These are phyloP conservation scores for Brachyistius frenatus DNA, from an alignment of 2,113 vertebrate genomes.

Conservation along the genomic window DNA sequence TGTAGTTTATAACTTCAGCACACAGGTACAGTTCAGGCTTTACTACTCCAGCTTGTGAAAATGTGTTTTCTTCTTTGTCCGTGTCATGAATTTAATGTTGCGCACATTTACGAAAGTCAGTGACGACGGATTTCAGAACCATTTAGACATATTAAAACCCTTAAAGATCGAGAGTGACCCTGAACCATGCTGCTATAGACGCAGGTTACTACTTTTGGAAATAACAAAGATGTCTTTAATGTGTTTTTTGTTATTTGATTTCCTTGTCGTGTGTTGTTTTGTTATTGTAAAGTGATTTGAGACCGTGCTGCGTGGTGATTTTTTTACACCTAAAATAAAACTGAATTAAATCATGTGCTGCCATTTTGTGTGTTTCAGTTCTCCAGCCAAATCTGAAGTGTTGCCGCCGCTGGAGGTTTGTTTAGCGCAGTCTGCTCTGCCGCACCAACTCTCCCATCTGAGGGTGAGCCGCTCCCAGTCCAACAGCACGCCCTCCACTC, in stretches of 20 bases:
- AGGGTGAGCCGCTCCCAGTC: slow-evolving; percentile 78
- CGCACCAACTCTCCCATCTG: slow-evolving; percentile 69
- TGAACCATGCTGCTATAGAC: no score
- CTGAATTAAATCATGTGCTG: neutral
- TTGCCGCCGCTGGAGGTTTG: slow-evolving; percentile 79
- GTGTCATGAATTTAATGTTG: neutral
- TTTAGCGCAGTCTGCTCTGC: slow-evolving; percentile 67
- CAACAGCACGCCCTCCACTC: slow-evolving; percentile 86
- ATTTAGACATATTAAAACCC: no score
- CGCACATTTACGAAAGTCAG: neutral
- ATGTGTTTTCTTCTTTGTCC: neutral
- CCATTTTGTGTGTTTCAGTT: slow-evolving; percentile 66
- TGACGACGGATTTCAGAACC: no score
- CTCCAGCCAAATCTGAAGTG: slow-evolving; percentile 78
- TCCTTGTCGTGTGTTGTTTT: no score
- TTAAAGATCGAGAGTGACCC: no score
- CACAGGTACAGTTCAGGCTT: neutral
- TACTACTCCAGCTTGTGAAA: neutral
- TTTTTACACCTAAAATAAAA: no score
- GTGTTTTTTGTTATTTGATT: no score
- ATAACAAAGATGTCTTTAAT: no score
- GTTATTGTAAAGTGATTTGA: no score
- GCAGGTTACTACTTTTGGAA: no score
- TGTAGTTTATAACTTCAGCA: neutral
- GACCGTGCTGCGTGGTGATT: no score